A percentile compares a stretch with the other conserved stretches of the same genome.
These are phyloP conservation scores for Charaxes varanes DNA, from an alignment of 1,140 invertebrate species.

Conservation along the genomic window DNA sequence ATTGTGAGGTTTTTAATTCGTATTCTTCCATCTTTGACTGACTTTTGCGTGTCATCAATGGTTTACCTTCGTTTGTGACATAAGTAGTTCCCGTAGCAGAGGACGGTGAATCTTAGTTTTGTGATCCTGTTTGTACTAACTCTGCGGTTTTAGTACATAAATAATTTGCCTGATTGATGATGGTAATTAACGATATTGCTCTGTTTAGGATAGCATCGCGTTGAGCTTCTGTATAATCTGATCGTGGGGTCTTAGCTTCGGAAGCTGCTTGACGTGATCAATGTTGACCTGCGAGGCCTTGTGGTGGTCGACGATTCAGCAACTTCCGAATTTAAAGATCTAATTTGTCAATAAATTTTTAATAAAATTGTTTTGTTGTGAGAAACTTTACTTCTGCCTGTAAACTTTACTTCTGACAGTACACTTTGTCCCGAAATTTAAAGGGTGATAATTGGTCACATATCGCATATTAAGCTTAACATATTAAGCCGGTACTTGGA, in stretches of 20 bases:
- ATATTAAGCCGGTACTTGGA: not conserved
- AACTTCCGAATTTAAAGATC: too few species aligned
- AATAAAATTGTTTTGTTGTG: too few species aligned
- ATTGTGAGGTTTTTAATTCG: constrained; percentile 43
- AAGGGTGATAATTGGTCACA: too few species aligned
- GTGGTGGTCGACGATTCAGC: constrained; percentile 90
- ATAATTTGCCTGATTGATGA: constrained; percentile 64
- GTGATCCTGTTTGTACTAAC: constrained; percentile 16
- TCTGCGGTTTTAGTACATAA: constrained; percentile 49
- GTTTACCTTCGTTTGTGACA: constrained; percentile 23
- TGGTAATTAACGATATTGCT: constrained; percentile 59
- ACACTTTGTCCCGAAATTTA: too few species aligned
- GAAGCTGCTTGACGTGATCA: constrained; percentile 89
- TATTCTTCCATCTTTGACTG: constrained; percentile 38
- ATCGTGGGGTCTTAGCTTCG: constrained; percentile 76
- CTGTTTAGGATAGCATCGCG: constrained; percentile 55
- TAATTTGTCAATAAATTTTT: too few species aligned
- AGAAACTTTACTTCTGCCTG: too few species aligned
- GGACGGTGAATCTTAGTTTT: constrained; percentile 8
- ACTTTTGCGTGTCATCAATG: constrained; percentile 10
- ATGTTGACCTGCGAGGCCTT: constrained; percentile 87
- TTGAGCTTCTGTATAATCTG: constrained; percentile 51
- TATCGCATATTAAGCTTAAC: constrained; percentile 4
- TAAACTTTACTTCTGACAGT: too few species aligned
- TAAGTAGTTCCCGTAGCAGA: constrained; percentile 23